Evolutionary conservation across 2,888 invertebrate genomes (phyloP), one percentile per base, ranked within the genome.

Genomic region (Dimorphilus gyrociliatus): DNA sequence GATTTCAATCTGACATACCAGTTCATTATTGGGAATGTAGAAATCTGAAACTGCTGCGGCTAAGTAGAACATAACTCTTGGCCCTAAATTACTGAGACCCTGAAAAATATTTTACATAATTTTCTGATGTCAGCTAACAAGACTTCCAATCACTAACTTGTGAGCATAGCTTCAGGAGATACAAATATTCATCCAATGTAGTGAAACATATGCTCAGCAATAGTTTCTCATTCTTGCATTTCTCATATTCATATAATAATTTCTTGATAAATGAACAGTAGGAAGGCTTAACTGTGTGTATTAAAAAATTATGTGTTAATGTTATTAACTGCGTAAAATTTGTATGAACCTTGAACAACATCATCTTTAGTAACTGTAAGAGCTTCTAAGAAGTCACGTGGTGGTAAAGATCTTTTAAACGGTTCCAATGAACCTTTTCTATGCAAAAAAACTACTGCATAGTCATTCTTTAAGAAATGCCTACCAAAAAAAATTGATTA

Each of bases 41-140:
- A 97, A 97, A 67, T 97, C 97, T 0, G 94, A 90, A 0, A 94
- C 97, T 3, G 97, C 97, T 2, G 97, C 97, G 13, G 94, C 92
- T 32, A 97, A 70, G 61, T 86, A 97, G n/a, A 97, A 64, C 46
- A 90, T 60, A 0, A 80, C 81, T 18, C 69, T 67, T 1, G 71
- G 59, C 5, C 76, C 76, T 27, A 77, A 67, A 25, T 68, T 60
- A 8, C 75, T 71, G 36, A 92, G 66, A 41, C 75, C 73, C 60
- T 79, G 76, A 50, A 84, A n/a, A n/a, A n/a, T n/a, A n/a, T n/a
- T n/a, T n/a, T n/a, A n/a, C n/a, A n/a, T n/a, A n/a, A n/a, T n/a
- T n/a, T n/a, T n/a, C n/a, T n/a, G n/a, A n/a, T n/a, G n/a, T n/a
- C n/a, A n/a, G n/a, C n/a, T n/a, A n/a, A n/a, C n/a, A n/a, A n/a